Conservation (phyloP, 1,140 invertebrate genomes). For the Eciton burchellii region DNA sequence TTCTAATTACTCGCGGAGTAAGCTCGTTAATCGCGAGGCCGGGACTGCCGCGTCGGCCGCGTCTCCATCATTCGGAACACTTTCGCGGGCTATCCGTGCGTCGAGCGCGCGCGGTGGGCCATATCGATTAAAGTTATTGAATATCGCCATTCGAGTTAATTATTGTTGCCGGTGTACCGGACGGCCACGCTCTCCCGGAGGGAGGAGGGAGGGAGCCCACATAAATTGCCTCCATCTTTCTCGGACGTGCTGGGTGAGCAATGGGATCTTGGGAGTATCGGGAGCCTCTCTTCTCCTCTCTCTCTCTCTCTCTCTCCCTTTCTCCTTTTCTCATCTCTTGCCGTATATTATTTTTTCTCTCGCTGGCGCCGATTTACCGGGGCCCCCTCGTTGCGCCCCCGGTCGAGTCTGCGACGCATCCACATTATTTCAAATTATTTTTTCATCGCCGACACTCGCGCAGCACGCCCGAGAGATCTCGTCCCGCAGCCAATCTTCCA, state of each 20-base stretch:
- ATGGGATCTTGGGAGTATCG: slow-evolving; percentile 36
- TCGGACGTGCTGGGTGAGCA: slow-evolving; percentile 26
- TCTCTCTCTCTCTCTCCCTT: background rate
- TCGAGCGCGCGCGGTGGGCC: slow-evolving; percentile 18
- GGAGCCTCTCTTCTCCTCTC: background rate
- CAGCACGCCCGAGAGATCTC: background rate
- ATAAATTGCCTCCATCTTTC: slow-evolving; percentile 54
- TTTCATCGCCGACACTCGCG: background rate
- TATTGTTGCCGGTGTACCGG: slow-evolving; percentile 38
- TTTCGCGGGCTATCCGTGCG: slow-evolving; percentile 31
- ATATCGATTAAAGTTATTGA: slow-evolving; percentile 63
- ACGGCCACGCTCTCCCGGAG: background rate
- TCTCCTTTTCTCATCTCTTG: background rate
- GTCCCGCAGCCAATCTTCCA: background rate
- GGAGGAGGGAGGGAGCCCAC: background rate
- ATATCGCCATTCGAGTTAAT: slow-evolving; percentile 58
- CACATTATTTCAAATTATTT: slow-evolving; percentile 21
- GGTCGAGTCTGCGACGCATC: background rate
- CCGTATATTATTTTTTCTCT: background rate
- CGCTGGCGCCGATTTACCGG: background rate
- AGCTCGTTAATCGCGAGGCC: slow-evolving; percentile 40
- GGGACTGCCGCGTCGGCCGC: background rate
- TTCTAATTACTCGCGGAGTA: slow-evolving; percentile 55
- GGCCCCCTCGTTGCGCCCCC: background rate
- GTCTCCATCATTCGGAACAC: slow-evolving; percentile 41